These are phyloP conservation scores for Fukomys damarensis DNA, from an alignment of 2,113 vertebrate genomes.

Conservation along the genomic window DNA sequence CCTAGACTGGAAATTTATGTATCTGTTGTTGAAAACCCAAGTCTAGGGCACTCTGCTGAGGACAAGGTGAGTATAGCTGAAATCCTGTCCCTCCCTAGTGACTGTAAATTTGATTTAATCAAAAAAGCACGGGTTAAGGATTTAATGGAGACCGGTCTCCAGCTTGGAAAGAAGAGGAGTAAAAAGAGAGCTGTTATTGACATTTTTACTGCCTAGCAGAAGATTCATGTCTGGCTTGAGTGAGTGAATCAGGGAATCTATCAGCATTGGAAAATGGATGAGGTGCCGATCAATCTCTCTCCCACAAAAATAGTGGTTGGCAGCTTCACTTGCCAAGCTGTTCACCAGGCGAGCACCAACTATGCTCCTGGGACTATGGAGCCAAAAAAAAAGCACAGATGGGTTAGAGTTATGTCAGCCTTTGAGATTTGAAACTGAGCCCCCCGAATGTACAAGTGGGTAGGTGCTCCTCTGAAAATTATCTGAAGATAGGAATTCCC, in stretches of 20 bases:
- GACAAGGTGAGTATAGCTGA: constrained; percentile 6
- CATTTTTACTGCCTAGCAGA: constrained; percentile 62
- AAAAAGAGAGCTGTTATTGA: constrained; percentile 53
- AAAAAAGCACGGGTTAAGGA: constrained; percentile 51
- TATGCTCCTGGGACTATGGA: neutral
- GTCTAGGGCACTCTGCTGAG: neutral
- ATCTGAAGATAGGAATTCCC: neutral
- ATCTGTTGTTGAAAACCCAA: neutral
- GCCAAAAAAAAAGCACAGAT: neutral
- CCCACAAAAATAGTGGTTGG: neutral
- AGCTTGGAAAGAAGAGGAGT: constrained; percentile 55
- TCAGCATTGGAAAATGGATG: constrained; percentile 39
- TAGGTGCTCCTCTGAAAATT: neutral
- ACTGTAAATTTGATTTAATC: constrained; percentile 58
- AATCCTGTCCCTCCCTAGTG: constrained; percentile 20
- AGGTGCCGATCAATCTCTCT: neutral
- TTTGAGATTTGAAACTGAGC: neutral
- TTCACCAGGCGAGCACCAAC: neutral
- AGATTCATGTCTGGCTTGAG: constrained; percentile 53
- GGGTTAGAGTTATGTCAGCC: neutral
- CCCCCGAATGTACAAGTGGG: neutral
- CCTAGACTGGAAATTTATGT: neutral
- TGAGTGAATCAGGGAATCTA: constrained; percentile 39
- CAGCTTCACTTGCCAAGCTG: neutral
- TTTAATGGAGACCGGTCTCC: constrained; percentile 58